Evolutionary conservation across 2,797 vertebrate species (phyloP).

Genomic region (Cyclopterus lumpus): DNA sequence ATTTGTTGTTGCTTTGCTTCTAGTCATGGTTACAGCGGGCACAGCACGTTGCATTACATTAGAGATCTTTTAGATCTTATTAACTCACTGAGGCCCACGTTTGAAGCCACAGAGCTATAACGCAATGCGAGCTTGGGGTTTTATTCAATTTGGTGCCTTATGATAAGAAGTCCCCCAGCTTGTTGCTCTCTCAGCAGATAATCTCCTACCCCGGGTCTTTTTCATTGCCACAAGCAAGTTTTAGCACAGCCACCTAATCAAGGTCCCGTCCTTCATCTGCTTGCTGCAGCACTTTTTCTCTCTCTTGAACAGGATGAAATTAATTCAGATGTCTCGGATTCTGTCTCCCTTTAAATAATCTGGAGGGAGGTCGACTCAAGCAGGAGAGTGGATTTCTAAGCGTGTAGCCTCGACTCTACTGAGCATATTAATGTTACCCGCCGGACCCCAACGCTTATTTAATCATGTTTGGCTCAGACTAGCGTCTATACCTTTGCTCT

Average conservation of each 20-base stretch:
- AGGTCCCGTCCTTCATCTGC: slow-evolving; percentile 52
- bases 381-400: slow-evolving; percentile 36
- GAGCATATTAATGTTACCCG: slow-evolving; percentile 24
- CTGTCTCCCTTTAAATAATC: slow-evolving; percentile 52
- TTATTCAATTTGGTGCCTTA: slow-evolving; percentile 33
- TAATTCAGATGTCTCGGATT: slow-evolving; percentile 59
- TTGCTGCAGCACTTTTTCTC: slow-evolving; percentile 53
- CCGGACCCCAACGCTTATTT: slow-evolving; percentile 19
- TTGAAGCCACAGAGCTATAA: slow-evolving; percentile 30
- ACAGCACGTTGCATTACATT: slow-evolving; percentile 14
- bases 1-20: slow-evolving; percentile 18
- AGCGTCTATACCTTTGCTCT: not conserved
- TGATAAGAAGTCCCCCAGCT: slow-evolving; percentile 25
- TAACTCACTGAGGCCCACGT: slow-evolving; percentile 21
- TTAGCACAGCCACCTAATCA: slow-evolving; percentile 51
- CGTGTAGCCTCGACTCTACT: slow-evolving; percentile 3
- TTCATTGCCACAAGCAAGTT: slow-evolving; percentile 40
- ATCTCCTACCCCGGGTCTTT: slow-evolving; percentile 46
- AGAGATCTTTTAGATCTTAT: slow-evolving; percentile 22
- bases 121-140: slow-evolving; percentile 35
- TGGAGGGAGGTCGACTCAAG: slow-evolving; percentile 14
- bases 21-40: not conserved
- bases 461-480: slow-evolving; percentile 31
- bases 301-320: slow-evolving; percentile 48
- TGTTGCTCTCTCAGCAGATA: slow-evolving; percentile 6